Conservation (phyloP, 2,888 invertebrate genomes). For the Dolichopus griseipennis region DNA sequence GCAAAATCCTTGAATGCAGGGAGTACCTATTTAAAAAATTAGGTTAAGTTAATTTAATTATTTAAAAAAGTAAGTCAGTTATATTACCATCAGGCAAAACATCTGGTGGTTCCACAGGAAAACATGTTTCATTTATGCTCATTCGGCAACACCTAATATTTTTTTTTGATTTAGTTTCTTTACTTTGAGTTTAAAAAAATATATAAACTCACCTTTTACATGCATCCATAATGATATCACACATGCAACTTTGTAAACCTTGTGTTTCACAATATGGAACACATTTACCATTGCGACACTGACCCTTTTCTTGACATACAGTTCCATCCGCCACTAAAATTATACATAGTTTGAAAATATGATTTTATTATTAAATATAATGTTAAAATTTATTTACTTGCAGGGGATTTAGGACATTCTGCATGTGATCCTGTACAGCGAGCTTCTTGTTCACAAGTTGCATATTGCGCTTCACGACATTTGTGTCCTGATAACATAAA, state of each 20-base stretch:
- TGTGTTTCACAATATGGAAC: conserved; percentile 92
- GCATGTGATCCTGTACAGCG: conserved; percentile 74
- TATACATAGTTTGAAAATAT: not conserved
- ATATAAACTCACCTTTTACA: conserved; percentile 58
- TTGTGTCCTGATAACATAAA: conserved; percentile 74
- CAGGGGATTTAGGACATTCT: conserved; percentile 77
- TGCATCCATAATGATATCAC: conserved; percentile 84
- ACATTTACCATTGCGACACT: conserved; percentile 84
- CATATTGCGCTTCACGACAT: conserved; percentile 83
- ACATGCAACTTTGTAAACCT: conserved; percentile 90
- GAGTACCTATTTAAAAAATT: conserved; percentile 46
- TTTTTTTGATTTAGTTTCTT: not conserved
- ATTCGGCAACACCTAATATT: conserved; percentile 68
- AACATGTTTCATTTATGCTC: conserved; percentile 84
- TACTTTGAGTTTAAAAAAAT: not conserved
- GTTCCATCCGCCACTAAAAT: conserved; percentile 48
- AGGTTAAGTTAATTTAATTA: not conserved
- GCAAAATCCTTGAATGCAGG: conserved; percentile 94
- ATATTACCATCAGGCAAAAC: conserved; percentile 70
- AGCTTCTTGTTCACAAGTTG: conserved; percentile 88
- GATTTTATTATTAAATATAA: too few species aligned
- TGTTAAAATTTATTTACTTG: conserved; percentile 36
- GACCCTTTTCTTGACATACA: conserved; percentile 83
- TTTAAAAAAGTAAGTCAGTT: not conserved
- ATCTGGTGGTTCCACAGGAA: conserved; percentile 79